phyloP scores from a whole-genome alignment of 2,113 vertebrate species.

The Zapus hudsonius region DNA sequence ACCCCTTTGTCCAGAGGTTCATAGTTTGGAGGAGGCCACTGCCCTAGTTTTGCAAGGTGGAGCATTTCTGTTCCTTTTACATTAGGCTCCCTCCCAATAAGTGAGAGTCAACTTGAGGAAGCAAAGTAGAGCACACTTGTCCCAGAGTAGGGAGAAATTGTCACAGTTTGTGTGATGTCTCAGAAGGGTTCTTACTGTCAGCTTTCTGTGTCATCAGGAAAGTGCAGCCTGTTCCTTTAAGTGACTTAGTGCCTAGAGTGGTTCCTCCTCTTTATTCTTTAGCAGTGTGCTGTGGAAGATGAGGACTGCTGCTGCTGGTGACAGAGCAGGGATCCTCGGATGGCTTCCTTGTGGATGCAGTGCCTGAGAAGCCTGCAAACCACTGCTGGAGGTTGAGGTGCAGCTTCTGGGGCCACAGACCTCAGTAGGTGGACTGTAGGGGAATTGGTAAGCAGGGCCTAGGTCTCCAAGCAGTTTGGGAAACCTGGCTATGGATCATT shows the following conservation, averaged over 20 bases:
- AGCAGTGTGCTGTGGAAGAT: not conserved
- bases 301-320: not conserved
- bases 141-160: not conserved
- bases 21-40: not conserved
- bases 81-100: not conserved
- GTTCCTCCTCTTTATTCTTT: not conserved
- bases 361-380: not conserved
- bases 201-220: not conserved
- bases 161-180: conserved; percentile 30
- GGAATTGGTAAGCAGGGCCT: not conserved
- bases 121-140: not conserved
- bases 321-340: not conserved
- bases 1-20: not conserved
- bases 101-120: not conserved
- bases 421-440: too few relatives aligned
- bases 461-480: not conserved
- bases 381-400: not conserved
- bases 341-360: not conserved
- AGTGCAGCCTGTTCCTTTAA: not conserved
- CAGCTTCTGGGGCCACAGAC: not conserved
- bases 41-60: not conserved
- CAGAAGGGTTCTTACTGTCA: not conserved
- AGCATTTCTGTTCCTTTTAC: not conserved
- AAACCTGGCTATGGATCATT: not conserved
- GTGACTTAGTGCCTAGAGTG: not conserved